Conservation (phyloP, 1,140 invertebrate species). For the Trichonephila inaurata region DNA sequence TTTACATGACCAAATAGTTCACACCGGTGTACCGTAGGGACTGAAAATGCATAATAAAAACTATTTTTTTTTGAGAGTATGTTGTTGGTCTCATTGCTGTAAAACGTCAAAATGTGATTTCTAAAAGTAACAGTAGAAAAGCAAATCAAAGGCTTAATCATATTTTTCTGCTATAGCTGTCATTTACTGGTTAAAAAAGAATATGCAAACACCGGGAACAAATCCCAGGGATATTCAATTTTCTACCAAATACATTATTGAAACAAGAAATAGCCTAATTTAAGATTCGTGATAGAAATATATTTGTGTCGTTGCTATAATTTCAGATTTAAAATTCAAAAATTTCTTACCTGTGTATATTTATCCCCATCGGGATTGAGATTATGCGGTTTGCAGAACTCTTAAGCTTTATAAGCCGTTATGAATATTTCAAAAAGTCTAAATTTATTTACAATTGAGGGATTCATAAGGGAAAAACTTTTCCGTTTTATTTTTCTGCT, state of each 20-base stretch:
- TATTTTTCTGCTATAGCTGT: not conserved
- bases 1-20: not conserved
- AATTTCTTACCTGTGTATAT: not conserved
- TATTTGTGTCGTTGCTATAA: constrained; percentile 2
- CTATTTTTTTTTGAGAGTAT: not conserved
- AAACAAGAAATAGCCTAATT: constrained; percentile 56
- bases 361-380: not conserved
- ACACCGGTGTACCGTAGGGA: not conserved
- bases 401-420: not conserved
- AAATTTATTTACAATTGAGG: not conserved
- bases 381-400: not conserved
- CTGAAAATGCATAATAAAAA: not conserved
- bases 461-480: not conserved
- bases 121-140: constrained; percentile 17
- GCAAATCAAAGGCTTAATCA: constrained; percentile 44
- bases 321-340: constrained; percentile 50
- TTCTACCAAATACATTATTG: constrained; percentile 1
- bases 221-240: constrained; percentile 54
- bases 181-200: not conserved
- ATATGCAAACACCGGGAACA: not conserved
- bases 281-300: constrained; percentile 45
- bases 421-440: constrained; percentile 29
- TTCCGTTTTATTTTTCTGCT: not conserved
- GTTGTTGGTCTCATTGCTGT: not conserved
- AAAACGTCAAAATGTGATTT: constrained; percentile 38